phyloP scores from a whole-genome alignment of 2,888 invertebrate species.

The Lymantria monacha region DNA sequence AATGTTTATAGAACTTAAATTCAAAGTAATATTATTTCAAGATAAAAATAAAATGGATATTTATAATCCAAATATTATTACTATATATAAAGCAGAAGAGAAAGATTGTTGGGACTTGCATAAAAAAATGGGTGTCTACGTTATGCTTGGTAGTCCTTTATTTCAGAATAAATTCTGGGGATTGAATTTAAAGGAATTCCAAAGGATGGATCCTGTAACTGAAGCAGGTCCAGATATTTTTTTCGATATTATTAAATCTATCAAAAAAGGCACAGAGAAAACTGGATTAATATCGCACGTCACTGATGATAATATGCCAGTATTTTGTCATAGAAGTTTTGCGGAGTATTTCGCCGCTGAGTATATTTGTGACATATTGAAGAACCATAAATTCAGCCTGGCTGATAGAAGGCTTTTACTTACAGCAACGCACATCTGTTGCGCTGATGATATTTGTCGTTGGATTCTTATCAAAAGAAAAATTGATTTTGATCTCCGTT shows the following conservation, averaged over 20 bases:
- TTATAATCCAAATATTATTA: background rate
- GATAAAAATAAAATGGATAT: conserved; percentile 12
- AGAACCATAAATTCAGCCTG: background rate
- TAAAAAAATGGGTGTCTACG: conserved; percentile 13
- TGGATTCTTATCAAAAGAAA: background rate
- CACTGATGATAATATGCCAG: background rate
- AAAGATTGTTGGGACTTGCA: background rate
- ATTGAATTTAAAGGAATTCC: background rate
- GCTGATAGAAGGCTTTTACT: background rate
- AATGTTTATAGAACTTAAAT: background rate
- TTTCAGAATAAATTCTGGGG: background rate
- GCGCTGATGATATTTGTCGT: background rate
- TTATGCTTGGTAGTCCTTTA: background rate
- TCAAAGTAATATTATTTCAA: conserved; percentile 3
- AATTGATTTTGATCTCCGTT: background rate
- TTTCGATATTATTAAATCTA: background rate
- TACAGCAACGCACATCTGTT: background rate
- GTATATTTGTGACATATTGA: background rate
- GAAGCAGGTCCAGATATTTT: background rate
- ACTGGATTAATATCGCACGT: background rate
- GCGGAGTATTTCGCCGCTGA: background rate
- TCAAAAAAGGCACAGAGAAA: background rate
- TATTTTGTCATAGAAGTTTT: background rate
- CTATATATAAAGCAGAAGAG: background rate
- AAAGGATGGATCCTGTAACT: background rate